Base-by-base conservation (phyloP, 2,888 invertebrate genomes). In the Myathropa florea region DNA sequence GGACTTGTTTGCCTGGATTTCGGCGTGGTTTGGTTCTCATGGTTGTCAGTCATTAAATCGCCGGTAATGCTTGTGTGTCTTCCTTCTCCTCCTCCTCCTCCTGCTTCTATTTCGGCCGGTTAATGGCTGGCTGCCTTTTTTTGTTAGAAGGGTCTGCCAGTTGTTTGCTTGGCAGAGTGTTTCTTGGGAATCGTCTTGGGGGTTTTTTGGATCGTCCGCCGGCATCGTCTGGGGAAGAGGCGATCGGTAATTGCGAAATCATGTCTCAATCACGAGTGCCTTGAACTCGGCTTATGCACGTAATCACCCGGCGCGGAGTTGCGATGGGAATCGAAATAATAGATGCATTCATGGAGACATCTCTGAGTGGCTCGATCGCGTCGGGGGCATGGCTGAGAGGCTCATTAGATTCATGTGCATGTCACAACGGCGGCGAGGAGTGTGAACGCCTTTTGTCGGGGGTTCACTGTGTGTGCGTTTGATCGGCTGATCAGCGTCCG, bases 21-120 rank as follows among this genome's bases (percentile, higher is more conserved):
- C 26, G 24, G n/a, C 39, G 24, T 23, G 23, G 57, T 57, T 57
- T 57, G 23, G 70, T 70, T 39, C 59, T 26, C 57, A 60, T 59
- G 28, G 18, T 39, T 57, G 46, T 53, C 14, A 23, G 72, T 72
- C 71, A 21, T 61, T 59, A 59, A 70, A 70, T 24, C 55, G 57
- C 67, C 67, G 55, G 67, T 21, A 53, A 67, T 10, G 23, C 24
- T 68, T 59, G 18, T 26, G 23, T 10, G 30, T 24, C 21, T 57
- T 3, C 1, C 3, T 9, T 59, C 24, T 36, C 24, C 23, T 33
- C 39, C 21, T 2, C 4, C 7, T 33, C 33, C 7, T 23, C 55
- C 33, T 23, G 6, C 57, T 26, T 30, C 57, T 70, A 18, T 70
- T 21, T 23, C 12, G 23, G 18, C 1, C 6, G 46, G n/a, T n/a